Conservation (phyloP, 2,888 invertebrate species). For the Diaphora mendica region DNA sequence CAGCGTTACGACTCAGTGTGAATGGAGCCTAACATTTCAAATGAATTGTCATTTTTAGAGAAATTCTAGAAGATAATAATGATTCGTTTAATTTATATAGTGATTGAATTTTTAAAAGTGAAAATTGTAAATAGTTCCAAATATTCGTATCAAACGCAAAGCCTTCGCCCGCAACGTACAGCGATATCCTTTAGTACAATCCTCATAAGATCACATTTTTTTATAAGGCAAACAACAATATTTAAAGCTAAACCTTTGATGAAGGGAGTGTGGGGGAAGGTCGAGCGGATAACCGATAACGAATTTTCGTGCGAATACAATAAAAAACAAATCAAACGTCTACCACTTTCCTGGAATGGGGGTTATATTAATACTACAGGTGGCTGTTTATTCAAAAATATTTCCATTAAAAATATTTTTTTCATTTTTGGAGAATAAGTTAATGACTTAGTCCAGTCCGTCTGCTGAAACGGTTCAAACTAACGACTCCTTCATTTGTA, state of each 20-base stretch:
- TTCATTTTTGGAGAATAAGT: conserved; percentile 59
- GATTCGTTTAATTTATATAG: not conserved
- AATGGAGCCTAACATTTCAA: conserved; percentile 8
- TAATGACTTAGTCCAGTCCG: conserved; percentile 66
- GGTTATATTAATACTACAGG: conserved; percentile 70
- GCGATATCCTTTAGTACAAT: conserved; percentile 80
- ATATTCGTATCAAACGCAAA: conserved; percentile 22
- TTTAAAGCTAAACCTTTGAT: conserved; percentile 85
- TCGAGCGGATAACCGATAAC: conserved; percentile 73
- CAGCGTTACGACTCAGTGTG: conserved; percentile 16
- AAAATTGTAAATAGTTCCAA: conserved; percentile 4
- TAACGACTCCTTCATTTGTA: conserved; percentile 80
- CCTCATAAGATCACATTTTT: conserved; percentile 86
- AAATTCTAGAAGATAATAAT: not conserved
- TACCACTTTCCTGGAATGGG: conserved; percentile 68
- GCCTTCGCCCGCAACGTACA: conserved; percentile 64
- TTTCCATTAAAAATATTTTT: conserved; percentile 55
- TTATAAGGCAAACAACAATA: conserved; percentile 86
- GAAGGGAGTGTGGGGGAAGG: conserved; percentile 60
- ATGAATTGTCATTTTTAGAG: not conserved
- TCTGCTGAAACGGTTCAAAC: conserved; percentile 58
- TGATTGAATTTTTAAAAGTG: not conserved
- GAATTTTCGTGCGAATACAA: conserved; percentile 57
- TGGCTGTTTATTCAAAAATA: conserved; percentile 53
- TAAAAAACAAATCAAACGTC: conserved; percentile 49